These are phyloP conservation scores for Crocuta crocuta DNA, from an alignment of 2,113 vertebrate species.

Conservation along the genomic window DNA sequence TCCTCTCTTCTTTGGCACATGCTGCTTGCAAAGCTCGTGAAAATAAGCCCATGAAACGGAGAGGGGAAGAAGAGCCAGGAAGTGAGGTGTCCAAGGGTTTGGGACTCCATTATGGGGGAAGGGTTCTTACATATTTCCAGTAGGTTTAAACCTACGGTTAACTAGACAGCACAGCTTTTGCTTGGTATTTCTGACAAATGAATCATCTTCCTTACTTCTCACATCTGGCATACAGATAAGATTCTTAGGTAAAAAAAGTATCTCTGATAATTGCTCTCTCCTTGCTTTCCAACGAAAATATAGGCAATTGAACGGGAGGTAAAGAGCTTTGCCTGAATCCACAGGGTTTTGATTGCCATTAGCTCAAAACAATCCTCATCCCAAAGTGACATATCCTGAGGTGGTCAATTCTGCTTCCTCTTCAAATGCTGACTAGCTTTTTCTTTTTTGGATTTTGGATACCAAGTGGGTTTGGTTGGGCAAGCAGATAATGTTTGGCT, in stretches of 20 bases:
- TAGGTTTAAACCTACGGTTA: too few species aligned
- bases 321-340: neutral
- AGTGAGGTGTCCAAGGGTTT: too few species aligned
- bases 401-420: neutral
- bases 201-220: too few species aligned
- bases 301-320: neutral
- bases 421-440: neutral
- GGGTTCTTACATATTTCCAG: too few species aligned
- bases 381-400: neutral
- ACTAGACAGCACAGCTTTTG: too few species aligned
- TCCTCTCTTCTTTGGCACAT: too few species aligned
- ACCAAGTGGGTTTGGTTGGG: neutral
- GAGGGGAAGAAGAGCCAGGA: too few species aligned
- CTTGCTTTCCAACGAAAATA: neutral
- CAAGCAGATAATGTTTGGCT: neutral
- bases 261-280: neutral
- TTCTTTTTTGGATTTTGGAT: constrained; percentile 4
- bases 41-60: too few species aligned
- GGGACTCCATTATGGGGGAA: too few species aligned
- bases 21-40: too few species aligned
- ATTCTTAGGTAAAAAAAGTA: neutral
- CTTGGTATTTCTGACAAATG: too few species aligned
- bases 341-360: neutral
- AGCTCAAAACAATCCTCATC: neutral
- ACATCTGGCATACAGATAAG: neutral